A percentile compares a stretch with the other conserved stretches of the same genome.
phyloP scores from a whole-genome alignment of 2,888 invertebrate species.

The Amiota communis region DNA sequence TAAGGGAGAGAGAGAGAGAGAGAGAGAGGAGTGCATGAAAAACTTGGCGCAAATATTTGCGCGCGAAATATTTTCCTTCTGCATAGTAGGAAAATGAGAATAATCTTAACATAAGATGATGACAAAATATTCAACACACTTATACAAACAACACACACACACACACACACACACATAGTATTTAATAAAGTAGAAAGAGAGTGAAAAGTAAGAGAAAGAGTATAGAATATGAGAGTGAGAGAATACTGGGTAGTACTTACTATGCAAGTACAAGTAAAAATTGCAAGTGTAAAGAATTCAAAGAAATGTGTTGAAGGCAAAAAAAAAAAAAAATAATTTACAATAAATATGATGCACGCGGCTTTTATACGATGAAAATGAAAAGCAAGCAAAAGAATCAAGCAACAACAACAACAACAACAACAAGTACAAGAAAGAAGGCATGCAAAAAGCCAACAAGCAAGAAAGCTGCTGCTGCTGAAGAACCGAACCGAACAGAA shows the following conservation, averaged over 20 bases:
- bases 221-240: neutral
- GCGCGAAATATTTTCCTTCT: slow-evolving; percentile 3
- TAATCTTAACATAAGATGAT: neutral
- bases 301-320: slow-evolving; percentile 11
- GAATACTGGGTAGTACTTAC: neutral
- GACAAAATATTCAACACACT: no score
- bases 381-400: slow-evolving; percentile 12
- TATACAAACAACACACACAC: no score
- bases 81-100: neutral
- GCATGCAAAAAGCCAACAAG: slow-evolving; percentile 10
- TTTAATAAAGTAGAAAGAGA: no score
- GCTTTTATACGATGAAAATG: neutral
- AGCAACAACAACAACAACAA: no score
- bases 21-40: neutral
- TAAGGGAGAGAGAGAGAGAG: no score
- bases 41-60: slow-evolving; percentile 22
- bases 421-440: neutral
- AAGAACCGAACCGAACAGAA: no score
- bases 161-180: no score
- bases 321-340: neutral
- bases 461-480: neutral
- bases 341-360: neutral
- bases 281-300: slow-evolving; percentile 22
- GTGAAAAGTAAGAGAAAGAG: neutral
- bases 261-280: neutral